Conservation (phyloP, 2,888 invertebrate genomes). For the Torymus aiolomorphi region DNA sequence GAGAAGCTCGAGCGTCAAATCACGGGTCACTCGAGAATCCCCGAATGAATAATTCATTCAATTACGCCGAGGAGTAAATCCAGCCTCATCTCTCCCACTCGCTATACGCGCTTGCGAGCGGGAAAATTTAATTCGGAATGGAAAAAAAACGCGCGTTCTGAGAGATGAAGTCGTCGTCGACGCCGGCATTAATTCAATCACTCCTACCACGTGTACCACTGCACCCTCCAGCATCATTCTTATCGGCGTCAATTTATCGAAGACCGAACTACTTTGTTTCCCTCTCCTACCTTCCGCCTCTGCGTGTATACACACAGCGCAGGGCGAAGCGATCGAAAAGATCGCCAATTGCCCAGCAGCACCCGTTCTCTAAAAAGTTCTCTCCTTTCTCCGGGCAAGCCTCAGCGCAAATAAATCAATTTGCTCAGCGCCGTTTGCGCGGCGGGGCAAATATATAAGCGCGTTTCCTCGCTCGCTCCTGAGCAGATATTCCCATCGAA, state of each 20-base stretch:
- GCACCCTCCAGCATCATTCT: not conserved
- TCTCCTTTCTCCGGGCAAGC: not conserved
- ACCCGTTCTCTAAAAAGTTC: not conserved
- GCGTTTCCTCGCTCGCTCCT: too few relatives aligned
- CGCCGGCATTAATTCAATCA: not conserved
- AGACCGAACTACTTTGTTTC: too few relatives aligned
- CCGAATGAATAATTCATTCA: constrained; percentile 51
- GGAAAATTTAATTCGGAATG: constrained; percentile 11
- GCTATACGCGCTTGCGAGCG: not conserved
- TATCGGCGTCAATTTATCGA: constrained; percentile 13
- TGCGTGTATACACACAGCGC: not conserved
- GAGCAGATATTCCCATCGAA: not conserved
- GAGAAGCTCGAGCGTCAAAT: constrained; percentile 9
- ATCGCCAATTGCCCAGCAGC: constrained; percentile 4
- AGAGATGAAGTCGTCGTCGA: not conserved
- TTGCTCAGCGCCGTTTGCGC: constrained; percentile 11
- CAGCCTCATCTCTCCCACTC: not conserved
- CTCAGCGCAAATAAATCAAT: constrained; percentile 48
- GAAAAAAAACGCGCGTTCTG: not conserved
- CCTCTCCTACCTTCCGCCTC: too few relatives aligned
- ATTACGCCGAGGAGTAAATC: constrained; percentile 23
- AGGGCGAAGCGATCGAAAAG: constrained; percentile 3
- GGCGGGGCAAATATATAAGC: constrained; percentile 10
- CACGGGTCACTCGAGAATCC: constrained; percentile 8
- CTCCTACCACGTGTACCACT: not conserved